phyloP scores from a whole-genome alignment of 2,113 vertebrate species.

The Mus pahari region DNA sequence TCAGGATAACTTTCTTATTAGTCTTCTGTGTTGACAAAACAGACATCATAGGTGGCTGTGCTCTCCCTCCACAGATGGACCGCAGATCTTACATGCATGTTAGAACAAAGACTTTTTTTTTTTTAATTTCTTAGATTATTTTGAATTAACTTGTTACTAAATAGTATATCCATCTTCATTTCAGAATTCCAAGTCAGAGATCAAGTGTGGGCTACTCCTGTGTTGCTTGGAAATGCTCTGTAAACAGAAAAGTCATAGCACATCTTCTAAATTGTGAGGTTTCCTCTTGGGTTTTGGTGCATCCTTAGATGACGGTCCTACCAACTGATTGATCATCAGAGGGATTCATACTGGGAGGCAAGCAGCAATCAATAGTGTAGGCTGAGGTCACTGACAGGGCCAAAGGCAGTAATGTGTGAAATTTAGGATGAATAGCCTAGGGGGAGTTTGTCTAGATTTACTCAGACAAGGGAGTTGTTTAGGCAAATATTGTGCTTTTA shows the following conservation, averaged over 20 bases:
- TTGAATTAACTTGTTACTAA: slow-evolving; percentile 14
- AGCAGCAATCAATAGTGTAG: slow-evolving; percentile 70
- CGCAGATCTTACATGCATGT: background rate
- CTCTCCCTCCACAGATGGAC: background rate
- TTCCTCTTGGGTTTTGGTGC: slow-evolving; percentile 23
- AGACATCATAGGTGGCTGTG: background rate
- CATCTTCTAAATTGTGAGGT: background rate
- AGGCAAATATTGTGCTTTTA: slow-evolving; percentile 70
- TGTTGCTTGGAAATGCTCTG: background rate
- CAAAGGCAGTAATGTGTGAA: slow-evolving; percentile 75
- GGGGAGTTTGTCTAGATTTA: slow-evolving; percentile 68
- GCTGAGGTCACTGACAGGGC: slow-evolving; percentile 73
- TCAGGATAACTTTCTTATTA: background rate
- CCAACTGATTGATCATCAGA: slow-evolving; percentile 58
- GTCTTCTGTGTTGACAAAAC: background rate
- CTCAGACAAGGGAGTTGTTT: slow-evolving; percentile 69
- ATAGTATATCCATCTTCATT: background rate
- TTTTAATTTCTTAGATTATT: background rate
- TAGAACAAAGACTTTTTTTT: slow-evolving; percentile 18
- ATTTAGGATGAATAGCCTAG: slow-evolving; percentile 77
- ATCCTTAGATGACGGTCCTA: slow-evolving; percentile 16
- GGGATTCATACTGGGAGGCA: slow-evolving; percentile 62
- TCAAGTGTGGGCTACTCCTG: background rate
- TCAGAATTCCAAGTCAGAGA: background rate
- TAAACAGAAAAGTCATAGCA: slow-evolving; percentile 14